phyloP scores from a whole-genome alignment of 35 echinoderm and acorn worm species.

The Hemicentrotus pulcherrimus region DNA sequence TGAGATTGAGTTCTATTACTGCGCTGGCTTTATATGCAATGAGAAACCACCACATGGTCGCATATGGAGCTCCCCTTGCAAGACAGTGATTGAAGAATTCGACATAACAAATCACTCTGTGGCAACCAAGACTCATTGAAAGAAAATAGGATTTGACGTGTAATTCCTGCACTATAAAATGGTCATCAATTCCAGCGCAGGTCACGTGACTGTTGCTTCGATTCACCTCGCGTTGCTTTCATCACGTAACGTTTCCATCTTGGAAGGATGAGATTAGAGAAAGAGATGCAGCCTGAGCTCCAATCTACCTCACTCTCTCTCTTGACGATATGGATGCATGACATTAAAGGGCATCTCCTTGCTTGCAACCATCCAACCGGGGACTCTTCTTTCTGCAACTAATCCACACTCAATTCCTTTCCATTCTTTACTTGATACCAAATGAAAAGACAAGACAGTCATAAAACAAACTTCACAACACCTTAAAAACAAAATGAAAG shows the following conservation, averaged over 20 bases:
- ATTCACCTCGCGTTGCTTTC: neutral
- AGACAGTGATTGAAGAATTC: neutral
- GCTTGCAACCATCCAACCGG: neutral
- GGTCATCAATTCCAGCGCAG: slow-evolving; percentile 25
- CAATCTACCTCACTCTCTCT: neutral
- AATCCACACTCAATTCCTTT: neutral
- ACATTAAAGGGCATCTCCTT: neutral
- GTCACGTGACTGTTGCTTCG: slow-evolving; percentile 16
- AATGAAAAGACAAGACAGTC: neutral
- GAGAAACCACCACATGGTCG: neutral
- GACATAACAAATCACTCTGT: neutral
- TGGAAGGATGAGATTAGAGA: neutral
- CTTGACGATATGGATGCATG: neutral
- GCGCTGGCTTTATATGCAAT: neutral
- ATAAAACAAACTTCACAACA: neutral
- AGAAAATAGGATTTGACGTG: slow-evolving; percentile 25
- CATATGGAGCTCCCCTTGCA: neutral
- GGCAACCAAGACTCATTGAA: neutral
- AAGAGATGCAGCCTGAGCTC: neutral
- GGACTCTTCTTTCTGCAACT: neutral
- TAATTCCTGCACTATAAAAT: slow-evolving; percentile 29
- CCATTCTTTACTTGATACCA: neutral
- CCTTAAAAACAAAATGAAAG: no score
- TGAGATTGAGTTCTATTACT: neutral
- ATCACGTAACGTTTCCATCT: neutral